Percentiles rank a stretch among this genome's conserved stretches.
Conservation (phyloP, 1,140 invertebrate genomes). For the Chrysomallon squamiferum region DNA sequence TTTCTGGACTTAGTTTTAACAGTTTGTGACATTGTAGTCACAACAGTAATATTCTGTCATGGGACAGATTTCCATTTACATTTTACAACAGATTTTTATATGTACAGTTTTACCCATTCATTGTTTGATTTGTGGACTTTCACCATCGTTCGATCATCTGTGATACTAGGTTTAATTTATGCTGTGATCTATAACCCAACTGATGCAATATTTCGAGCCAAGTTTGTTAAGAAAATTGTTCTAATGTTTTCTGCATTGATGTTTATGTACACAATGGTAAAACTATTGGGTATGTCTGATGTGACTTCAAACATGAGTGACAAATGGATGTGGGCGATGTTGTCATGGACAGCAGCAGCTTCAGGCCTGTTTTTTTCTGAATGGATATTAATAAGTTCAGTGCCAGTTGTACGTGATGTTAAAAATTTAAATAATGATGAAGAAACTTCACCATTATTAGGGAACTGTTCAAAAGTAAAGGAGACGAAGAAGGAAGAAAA, state of each 20-base stretch:
- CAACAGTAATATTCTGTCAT: constrained; percentile 17
- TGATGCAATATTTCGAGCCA: constrained; percentile 3
- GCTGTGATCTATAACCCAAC: constrained; percentile 6
- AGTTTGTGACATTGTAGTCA: constrained; percentile 13
- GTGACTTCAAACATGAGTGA: not conserved
- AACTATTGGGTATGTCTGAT: constrained; percentile 18
- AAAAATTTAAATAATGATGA: constrained; percentile 1
- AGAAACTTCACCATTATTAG: constrained; percentile 4
- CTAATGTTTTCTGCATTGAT: not conserved
- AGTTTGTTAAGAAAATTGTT: not conserved
- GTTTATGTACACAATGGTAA: constrained; percentile 17
- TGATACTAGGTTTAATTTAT: constrained; percentile 12
- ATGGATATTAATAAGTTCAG: constrained; percentile 9
- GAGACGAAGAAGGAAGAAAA: not conserved
- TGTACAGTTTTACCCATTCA: constrained; percentile 13
- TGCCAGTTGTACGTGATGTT: not conserved
- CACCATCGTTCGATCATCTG: constrained; percentile 3
- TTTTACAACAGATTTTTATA: not conserved
- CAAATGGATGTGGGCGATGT: constrained; percentile 20
- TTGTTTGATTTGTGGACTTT: constrained; percentile 21
- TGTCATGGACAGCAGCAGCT: constrained; percentile 10
- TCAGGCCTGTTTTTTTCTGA: constrained; percentile 3
- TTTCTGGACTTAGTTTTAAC: not conserved
- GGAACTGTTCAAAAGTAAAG: not conserved
- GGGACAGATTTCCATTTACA: constrained; percentile 12